Base-by-base conservation (phyloP, 37 sponge, comb jelly and placozoan species). In the Aphrocallistes beatrix region DNA sequence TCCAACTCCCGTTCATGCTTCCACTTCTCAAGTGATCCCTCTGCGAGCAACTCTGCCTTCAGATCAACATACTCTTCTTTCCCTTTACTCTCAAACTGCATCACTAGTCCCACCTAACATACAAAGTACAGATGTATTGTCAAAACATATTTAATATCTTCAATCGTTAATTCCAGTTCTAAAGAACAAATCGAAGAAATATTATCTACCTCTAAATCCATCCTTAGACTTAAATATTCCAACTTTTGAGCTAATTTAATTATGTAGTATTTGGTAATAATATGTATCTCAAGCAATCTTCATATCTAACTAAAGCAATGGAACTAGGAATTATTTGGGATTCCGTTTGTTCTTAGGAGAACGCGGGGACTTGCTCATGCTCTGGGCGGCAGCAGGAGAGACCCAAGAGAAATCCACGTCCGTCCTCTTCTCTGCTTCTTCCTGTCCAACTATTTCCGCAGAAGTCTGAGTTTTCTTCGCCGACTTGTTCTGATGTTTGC, bases 11-110 rank as follows among this genome's bases (percentile, higher is more conserved):
- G 25, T 30, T 60, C 75, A 30, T 60, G 34, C 34, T 60, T 60
- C 75, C 75, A 60, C n/a, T 30, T 60, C 75, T 60, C 75, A 3
- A 60, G 75, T 25, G 75, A 60, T 1, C 75, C 75, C 34, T 60
- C 75, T 6, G n/a, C 75, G 3, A 60, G 75, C 34, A 60, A 30
- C 75, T 60, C 75, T 19, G 75, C 75, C 75, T 60, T 60, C 75
- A 60, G 34, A 30, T 3, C 75, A 3, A 60, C 75, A 30, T 25
- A 60, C 75, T 60, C 75, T 13, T 60, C 75, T 60, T 60, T 60
- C 75, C 75, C 75, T 60, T 60, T 60, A 13, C 75, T 60, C 75
- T 60, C 75, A 60, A 60, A 60, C 75, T 60, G 75, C 75, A 60
- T 60, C 21, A 13, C 28, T 3, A 32, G 3, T 60, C 25, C 13